These are phyloP conservation scores for Sebastes hubbsi DNA, from an alignment of 2,797 vertebrate species.

Conservation along the genomic window DNA sequence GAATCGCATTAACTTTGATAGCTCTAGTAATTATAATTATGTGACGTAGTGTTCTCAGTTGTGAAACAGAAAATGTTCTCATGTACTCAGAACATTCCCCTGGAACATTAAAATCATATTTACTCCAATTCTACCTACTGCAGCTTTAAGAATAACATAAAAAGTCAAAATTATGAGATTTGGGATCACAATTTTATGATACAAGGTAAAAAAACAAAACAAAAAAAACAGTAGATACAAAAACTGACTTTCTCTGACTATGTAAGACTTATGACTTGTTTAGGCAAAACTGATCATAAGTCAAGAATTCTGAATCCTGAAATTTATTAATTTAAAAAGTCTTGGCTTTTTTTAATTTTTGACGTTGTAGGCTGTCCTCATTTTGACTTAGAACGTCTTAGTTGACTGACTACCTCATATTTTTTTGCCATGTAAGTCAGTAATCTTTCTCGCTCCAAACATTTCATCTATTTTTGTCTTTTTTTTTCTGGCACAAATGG, in stretches of 20 bases:
- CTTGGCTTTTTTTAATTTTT: no score
- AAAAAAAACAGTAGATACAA: background rate
- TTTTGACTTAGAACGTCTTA: background rate
- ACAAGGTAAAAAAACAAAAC: background rate
- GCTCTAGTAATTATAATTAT: no score
- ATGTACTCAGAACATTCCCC: no score
- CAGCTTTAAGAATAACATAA: no score
- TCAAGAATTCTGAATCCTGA: background rate
- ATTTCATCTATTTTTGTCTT: no score
- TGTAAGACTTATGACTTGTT: background rate
- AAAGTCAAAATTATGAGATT: background rate
- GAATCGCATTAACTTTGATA: no score
- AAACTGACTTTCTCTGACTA: no score
- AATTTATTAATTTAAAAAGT: background rate
- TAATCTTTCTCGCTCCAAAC: background rate
- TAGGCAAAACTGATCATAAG: background rate
- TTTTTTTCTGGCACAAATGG: background rate
- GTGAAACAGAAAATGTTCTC: no score
- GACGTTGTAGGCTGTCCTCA: no score
- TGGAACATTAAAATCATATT: no score
- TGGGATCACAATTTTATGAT: background rate
- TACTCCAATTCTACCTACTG: no score
- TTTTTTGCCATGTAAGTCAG: background rate
- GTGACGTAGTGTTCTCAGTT: no score
- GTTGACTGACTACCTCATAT: background rate